Conservation (phyloP, 2,888 invertebrate genomes). For the Leptinotarsa rubiginosa region DNA sequence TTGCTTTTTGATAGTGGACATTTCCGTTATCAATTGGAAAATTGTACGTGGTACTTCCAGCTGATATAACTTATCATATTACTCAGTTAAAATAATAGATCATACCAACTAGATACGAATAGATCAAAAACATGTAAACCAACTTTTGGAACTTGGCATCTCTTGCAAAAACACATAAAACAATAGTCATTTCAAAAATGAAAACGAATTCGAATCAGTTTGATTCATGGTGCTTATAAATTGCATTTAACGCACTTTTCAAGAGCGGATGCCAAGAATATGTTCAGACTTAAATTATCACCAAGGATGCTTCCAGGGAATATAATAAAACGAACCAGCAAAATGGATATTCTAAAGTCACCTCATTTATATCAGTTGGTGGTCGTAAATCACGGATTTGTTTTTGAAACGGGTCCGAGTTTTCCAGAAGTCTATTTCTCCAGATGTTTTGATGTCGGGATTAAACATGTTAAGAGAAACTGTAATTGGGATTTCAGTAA, state of each 20-base stretch:
- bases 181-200: neutral
- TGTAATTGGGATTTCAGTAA: too few species aligned
- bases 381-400: constrained; percentile 13
- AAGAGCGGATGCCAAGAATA: constrained; percentile 12
- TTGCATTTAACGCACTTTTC: constrained; percentile 13
- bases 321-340: constrained; percentile 1
- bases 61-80: too few species aligned
- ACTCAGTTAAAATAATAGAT: too few species aligned
- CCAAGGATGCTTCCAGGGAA: constrained; percentile 10
- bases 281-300: constrained; percentile 17
- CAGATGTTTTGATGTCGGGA: neutral
- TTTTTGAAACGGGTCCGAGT: neutral
- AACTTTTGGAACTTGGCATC: neutral
- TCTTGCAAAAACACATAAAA: neutral
- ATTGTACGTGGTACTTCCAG: too few species aligned
- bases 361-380: constrained; percentile 3
- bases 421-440: neutral
- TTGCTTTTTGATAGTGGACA: too few species aligned
- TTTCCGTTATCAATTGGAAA: too few species aligned
- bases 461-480: neutral
- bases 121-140: neutral
- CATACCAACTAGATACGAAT: too few species aligned
- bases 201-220: neutral
- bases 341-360: neutral
- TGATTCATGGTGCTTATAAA: constrained; percentile 1